These are phyloP conservation scores for Antedon mediterranea DNA, from an alignment of 53 echinoderm and acorn worm genomes.

Conservation along the genomic window DNA sequence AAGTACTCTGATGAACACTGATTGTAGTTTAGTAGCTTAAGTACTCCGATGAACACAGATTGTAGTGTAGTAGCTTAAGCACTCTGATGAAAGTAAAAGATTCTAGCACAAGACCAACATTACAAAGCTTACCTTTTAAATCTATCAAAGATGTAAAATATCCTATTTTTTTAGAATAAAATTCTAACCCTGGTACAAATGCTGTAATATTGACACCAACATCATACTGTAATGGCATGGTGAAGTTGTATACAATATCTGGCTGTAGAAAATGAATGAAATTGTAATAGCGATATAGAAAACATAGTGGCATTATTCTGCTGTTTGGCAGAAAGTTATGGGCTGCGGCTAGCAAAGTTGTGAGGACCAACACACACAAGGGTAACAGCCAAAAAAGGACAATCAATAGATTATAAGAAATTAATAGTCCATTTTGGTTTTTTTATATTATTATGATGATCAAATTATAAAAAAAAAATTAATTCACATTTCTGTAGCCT, in stretches of 20 bases:
- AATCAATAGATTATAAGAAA: background rate
- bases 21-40: too few species aligned
- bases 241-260: slow-evolving; percentile 7
- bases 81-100: too few species aligned
- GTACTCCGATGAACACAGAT: too few species aligned
- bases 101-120: too few species aligned
- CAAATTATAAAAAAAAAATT: background rate
- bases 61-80: too few species aligned
- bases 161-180: background rate
- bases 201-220: slow-evolving; percentile 30
- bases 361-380: too few species aligned
- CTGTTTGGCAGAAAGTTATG: background rate
- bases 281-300: too few species aligned
- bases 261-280: slow-evolving; percentile 10
- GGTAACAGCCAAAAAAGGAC: too few species aligned
- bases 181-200: background rate
- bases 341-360: background rate
- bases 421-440: background rate
- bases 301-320: too few species aligned
- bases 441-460: background rate
- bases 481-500: background rate
- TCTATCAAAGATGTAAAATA: background rate
- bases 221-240: slow-evolving; percentile 1
- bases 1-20: too few species aligned
- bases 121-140: background rate